phyloP scores from a whole-genome alignment of 2,113 vertebrate species.

The Nestor notabilis region DNA sequence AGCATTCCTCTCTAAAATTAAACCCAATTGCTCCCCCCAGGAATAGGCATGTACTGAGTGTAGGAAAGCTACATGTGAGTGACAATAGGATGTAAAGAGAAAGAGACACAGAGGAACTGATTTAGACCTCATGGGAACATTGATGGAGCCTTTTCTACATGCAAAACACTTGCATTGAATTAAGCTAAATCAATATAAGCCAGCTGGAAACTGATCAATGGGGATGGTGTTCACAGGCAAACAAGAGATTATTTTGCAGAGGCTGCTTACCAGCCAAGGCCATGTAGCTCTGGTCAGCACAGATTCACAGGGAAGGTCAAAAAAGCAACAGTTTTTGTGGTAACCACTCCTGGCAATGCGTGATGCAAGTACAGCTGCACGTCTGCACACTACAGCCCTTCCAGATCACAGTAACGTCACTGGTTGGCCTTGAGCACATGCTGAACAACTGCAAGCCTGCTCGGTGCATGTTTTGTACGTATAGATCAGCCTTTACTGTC shows the following conservation, averaged over 20 bases:
- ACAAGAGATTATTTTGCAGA: not conserved
- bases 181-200: constrained; percentile 40
- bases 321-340: not conserved
- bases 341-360: not conserved
- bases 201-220: constrained; percentile 36
- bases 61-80: constrained; percentile 43
- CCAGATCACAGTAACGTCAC: not conserved
- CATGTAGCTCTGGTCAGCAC: not conserved
- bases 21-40: constrained; percentile 4
- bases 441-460: not conserved
- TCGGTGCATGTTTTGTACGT: rapidly evolving
- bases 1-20: constrained; percentile 57
- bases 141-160: not conserved
- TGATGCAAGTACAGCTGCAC: not conserved
- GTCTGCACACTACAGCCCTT: not conserved
- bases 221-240: not conserved
- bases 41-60: constrained; percentile 10
- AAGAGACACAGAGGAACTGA: constrained; percentile 20
- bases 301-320: not conserved
- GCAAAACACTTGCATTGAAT: constrained; percentile 52
- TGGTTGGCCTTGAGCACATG: rapidly evolving
- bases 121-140: constrained; percentile 50
- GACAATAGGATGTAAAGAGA: constrained; percentile 54
- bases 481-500: not conserved
- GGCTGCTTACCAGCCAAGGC: not conserved